Percentiles rank a stretch among this genome's conserved stretches.
These are phyloP conservation scores for Hyla sarda DNA, from an alignment of 2,113 vertebrate species.

Conservation along the genomic window DNA sequence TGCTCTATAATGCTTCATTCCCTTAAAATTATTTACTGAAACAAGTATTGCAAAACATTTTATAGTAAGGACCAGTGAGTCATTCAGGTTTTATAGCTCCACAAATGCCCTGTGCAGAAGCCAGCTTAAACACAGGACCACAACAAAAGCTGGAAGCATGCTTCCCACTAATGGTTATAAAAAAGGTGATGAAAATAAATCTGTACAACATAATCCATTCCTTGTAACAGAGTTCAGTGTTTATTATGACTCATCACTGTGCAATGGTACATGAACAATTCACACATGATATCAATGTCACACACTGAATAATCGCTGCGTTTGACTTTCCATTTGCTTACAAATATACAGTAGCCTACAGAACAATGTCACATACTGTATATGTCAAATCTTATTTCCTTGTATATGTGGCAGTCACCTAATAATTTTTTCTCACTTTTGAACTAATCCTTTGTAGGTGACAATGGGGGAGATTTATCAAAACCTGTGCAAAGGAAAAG, in stretches of 20 bases:
- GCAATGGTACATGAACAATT: neutral
- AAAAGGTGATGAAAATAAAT: neutral
- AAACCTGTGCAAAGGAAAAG: no score
- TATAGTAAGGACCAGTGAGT: neutral
- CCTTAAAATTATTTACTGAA: neutral
- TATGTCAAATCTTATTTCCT: no score
- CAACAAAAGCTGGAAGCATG: neutral
- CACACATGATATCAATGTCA: neutral
- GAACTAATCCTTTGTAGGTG: no score
- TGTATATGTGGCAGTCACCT: no score
- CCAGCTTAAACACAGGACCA: neutral
- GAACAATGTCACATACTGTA: no score
- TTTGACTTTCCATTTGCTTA: neutral
- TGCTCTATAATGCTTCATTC: neutral
- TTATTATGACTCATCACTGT: neutral
- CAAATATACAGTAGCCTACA: neutral
- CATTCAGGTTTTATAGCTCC: neutral
- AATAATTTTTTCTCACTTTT: no score
- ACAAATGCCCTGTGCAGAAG: neutral
- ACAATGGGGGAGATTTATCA: no score
- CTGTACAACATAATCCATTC: neutral
- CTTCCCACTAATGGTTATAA: no score
- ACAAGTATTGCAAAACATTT: neutral
- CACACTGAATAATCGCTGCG: neutral
- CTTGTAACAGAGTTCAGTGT: neutral